phyloP scores from a whole-genome alignment of 2,888 invertebrate species.

The Eristalinus aeneus region DNA sequence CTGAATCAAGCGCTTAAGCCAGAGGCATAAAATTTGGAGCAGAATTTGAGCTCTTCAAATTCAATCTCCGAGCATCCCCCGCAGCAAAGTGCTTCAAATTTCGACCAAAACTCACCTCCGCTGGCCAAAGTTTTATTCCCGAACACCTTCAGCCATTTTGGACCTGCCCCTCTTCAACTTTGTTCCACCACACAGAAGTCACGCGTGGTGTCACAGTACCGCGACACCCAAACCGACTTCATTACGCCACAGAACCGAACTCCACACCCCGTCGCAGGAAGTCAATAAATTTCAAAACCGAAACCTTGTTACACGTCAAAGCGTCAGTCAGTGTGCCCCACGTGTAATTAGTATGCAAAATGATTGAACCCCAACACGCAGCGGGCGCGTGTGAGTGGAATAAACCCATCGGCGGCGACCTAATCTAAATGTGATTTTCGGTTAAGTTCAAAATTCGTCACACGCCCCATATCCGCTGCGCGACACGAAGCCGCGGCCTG shows the following conservation, averaged over 20 bases:
- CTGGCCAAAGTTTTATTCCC: too few relatives aligned
- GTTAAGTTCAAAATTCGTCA: conserved; percentile 51
- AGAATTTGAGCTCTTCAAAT: too few relatives aligned
- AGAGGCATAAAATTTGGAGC: too few relatives aligned
- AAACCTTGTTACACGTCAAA: conserved; percentile 50
- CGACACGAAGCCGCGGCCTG: conserved; percentile 41
- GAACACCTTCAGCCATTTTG: too few relatives aligned
- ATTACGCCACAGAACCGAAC: not conserved
- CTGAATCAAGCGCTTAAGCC: too few relatives aligned
- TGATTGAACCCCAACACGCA: conserved; percentile 55
- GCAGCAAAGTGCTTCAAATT: too few relatives aligned
- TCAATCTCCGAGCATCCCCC: too few relatives aligned
- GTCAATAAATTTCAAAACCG: conserved; percentile 41
- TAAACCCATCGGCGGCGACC: not conserved
- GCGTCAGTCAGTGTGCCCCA: conserved; percentile 17
- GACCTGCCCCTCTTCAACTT: too few relatives aligned
- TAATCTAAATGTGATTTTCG: conserved; percentile 32
- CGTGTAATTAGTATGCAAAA: conserved; percentile 56
- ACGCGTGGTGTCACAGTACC: too few relatives aligned
- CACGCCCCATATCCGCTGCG: conserved; percentile 49
- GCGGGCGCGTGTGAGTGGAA: not conserved
- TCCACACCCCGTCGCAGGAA: conserved; percentile 5
- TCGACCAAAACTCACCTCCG: too few relatives aligned
- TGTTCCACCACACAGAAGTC: too few relatives aligned
- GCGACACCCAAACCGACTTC: too few relatives aligned